Conservation (phyloP, 2,113 vertebrate species). For the Alouatta palliata region DNA sequence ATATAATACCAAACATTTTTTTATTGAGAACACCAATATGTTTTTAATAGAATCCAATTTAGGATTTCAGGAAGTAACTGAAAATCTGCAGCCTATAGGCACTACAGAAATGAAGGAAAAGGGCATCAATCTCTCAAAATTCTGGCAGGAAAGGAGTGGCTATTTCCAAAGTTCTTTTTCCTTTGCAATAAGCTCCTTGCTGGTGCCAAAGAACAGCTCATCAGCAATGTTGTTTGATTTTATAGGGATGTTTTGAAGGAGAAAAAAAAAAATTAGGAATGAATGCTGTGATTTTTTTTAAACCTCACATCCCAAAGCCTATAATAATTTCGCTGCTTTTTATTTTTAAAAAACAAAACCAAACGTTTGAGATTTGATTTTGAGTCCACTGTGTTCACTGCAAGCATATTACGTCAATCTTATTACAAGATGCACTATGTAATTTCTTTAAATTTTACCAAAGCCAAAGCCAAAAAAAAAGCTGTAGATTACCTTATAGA, state of each 20-base stretch:
- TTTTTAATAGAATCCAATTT: constrained; percentile 60
- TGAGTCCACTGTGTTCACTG: constrained; percentile 19
- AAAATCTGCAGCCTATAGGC: constrained; percentile 25
- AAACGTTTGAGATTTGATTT: constrained; percentile 46
- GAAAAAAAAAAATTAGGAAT: constrained; percentile 20
- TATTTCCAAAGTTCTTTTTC: constrained; percentile 51
- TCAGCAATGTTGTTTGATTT: constrained; percentile 56
- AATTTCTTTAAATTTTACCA: constrained; percentile 43
- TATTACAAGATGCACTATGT: constrained; percentile 52
- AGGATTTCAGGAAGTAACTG: constrained; percentile 42
- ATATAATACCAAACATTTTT: not conserved
- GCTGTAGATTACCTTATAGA: not conserved
- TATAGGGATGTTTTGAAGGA: constrained; percentile 36
- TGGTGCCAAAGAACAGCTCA: constrained; percentile 70
- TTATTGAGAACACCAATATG: constrained; percentile 10
- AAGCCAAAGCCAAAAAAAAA: not conserved
- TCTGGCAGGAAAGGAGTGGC: constrained; percentile 54
- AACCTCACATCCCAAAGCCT: constrained; percentile 38
- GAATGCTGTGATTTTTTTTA: constrained; percentile 46
- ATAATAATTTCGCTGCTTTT: constrained; percentile 39
- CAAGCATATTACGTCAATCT: constrained; percentile 22
- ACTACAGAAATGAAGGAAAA: constrained; percentile 42
- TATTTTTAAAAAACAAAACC: constrained; percentile 53
- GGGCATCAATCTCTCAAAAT: constrained; percentile 50
- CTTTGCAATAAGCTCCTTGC: constrained; percentile 39